Percentiles rank a stretch among this genome's conserved stretches.
These are phyloP conservation scores for Drosophila insularis DNA, from an alignment of 1,140 invertebrate genomes.

Conservation along the genomic window DNA sequence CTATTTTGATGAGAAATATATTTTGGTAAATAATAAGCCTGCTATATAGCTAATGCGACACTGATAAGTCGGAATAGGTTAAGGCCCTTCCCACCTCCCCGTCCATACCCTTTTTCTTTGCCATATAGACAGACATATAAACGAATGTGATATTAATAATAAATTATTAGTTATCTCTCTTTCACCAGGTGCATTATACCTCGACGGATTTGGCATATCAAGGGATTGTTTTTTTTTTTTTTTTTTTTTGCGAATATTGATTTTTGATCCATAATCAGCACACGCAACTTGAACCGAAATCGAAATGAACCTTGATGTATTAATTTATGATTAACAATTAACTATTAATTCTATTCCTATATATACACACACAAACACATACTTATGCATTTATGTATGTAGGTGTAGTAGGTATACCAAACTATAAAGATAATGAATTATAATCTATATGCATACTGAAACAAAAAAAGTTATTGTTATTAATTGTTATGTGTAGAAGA, in stretches of 20 bases:
- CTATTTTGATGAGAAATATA: too few relatives aligned
- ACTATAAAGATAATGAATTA: conserved; percentile 1
- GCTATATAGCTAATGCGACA: too few relatives aligned
- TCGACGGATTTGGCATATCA: not conserved
- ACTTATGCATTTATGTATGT: not conserved
- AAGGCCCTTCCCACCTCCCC: too few relatives aligned
- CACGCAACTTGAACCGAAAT: not conserved
- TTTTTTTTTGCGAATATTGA: not conserved
- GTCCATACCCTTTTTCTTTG: too few relatives aligned
- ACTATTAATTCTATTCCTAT: not conserved
- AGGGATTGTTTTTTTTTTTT: not conserved
- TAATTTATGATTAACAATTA: not conserved
- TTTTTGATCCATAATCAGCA: conserved; percentile 7
- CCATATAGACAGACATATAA: not conserved
- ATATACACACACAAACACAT: not conserved
- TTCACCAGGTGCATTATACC: not conserved
- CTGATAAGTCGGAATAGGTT: too few relatives aligned
- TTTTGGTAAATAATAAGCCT: too few relatives aligned
- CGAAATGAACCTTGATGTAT: conserved; percentile 5
- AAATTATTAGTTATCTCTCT: not conserved
- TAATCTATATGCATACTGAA: not conserved
- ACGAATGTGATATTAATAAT: conserved; percentile 3
- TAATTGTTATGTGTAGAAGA: too few relatives aligned
- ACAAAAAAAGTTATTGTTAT: not conserved
- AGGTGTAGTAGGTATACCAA: not conserved